Evolutionary conservation across 2,888 invertebrate species (phyloP), one percentile per base, ranked within the genome.

Genomic region (Apomyelois bistriatella): DNA sequence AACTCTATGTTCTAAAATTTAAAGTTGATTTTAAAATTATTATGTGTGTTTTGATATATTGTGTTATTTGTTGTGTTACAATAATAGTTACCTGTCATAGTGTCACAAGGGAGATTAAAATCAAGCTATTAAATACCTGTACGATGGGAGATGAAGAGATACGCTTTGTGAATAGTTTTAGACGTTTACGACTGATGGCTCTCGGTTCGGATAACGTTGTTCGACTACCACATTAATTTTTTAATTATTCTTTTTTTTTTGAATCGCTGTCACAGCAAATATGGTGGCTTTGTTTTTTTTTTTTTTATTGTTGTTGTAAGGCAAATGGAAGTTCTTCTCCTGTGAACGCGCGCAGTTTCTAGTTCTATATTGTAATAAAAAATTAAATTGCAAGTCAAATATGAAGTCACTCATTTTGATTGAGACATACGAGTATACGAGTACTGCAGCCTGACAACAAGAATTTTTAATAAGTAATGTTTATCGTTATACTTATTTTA

Each of bases 81-180:
- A 84, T 84, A 83, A 85, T 82, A 82, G 85, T 81, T 76, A 85
- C 78, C 81, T 85, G 87, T 86, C 87, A 86, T 76, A 80, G 79
- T 85, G 85, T 84, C 82, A 85, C 85, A 83, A 76, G 78, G 70
- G 65, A 82, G 84, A 85, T 85, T 72, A 70, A 70, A 71, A 86
- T 84, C 84, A 62, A 69, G 72, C 76, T 79, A 84, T 86, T 85
- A 84, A 79, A 81, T 73, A 74, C 65, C 70, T 69, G 75, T 74
- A 74, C 67, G 86, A 85, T 84, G 78, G 75, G 69, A 70, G 85
- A 87, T 87, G 84, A 70, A 75, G 68, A 80, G 74, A 82, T 82
- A 78, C 8, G 43, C 22, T 37, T 35, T 15, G 52, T 35, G 36
- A 28, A 36, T 52, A 37, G 13, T 43, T 48, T 46, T 43, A 35